These are phyloP conservation scores for Ashinkailepas kermadecensis DNA, from an alignment of 2,888 invertebrate genomes.

Conservation along the genomic window DNA sequence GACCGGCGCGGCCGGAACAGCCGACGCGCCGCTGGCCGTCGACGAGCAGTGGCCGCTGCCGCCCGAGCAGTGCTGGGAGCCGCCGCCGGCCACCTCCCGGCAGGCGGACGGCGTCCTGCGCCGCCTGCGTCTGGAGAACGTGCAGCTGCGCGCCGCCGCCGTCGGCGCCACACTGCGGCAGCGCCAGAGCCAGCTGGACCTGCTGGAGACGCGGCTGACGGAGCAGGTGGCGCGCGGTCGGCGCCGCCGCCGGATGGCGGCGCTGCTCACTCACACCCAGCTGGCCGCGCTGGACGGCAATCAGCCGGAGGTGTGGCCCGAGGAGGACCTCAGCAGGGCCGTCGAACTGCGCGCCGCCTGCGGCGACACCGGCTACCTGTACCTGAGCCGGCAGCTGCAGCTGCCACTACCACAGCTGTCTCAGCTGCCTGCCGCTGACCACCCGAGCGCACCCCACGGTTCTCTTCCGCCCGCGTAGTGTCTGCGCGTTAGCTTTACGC, in stretches of 20 bases:
- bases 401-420: neutral
- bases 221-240: too few relatives aligned
- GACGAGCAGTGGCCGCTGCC: neutral
- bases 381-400: neutral
- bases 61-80: neutral
- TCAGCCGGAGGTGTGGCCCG: neutral
- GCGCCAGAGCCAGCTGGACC: neutral
- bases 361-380: neutral
- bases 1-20: too few relatives aligned
- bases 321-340: neutral
- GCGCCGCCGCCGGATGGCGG: neutral
- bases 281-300: neutral
- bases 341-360: neutral
- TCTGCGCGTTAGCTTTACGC: too few relatives aligned
- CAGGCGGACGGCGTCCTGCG: neutral
- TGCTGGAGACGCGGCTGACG: neutral
- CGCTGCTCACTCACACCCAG: neutral
- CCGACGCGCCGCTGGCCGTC: too few relatives aligned
- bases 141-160: neutral
- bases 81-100: neutral
- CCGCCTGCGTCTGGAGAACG: neutral
- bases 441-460: too few relatives aligned
- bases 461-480: too few relatives aligned
- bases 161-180: neutral
- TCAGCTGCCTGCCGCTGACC: neutral